Evolutionary conservation across 2,797 vertebrate species (phyloP), one percentile per base, ranked within the genome.

Genomic region (Percopsis omiscomaycus): DNA sequence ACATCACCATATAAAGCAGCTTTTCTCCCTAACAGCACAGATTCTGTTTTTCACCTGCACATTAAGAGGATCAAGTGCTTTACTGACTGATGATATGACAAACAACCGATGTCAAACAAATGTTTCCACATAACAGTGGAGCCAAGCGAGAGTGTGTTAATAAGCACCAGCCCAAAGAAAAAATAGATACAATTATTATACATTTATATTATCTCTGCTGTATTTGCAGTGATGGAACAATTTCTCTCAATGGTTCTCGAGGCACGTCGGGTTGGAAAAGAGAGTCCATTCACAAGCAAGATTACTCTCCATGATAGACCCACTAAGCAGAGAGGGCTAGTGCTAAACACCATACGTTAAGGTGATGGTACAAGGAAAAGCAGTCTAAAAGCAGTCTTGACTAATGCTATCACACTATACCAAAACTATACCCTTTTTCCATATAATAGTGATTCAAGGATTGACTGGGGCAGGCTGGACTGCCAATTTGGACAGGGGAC

Each of bases 261-360:
- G 59, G 59, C 48, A 61, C 59, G 50, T n/a, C 3, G 30, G 59
- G 48, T 50, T 51, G 58, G 12, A 48, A 32, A 44, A n/a, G 15
- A 22, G 9, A 12, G 15, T 42, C 15, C 37, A 9, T 15, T 22
- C 30, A 37, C 1, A 37, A 57, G 42, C 55, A 57, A 3, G 6
- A 44, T 44, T 30, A 1, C 28, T 22, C 32, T 15, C 55, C 55
- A 44, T 16, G n/a, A 16, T 22, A 27, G 55, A 13, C 55, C 32
- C 9, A 16, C 55, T 10, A 55, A 55, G 30, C 53, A 37, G 53
- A 37, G 11, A 13, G 5, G 27, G 27, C 27, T 13, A 29, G 27
- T n/a, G 30, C 32, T 15, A 22, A 11, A 44, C 22, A 30, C 32
- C 32, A 55, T 15, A 45, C n/a, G 4, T 5, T 55, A 8, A 16